phyloP scores from a whole-genome alignment of 2,888 invertebrate species.

The Heliconius charithonia region DNA sequence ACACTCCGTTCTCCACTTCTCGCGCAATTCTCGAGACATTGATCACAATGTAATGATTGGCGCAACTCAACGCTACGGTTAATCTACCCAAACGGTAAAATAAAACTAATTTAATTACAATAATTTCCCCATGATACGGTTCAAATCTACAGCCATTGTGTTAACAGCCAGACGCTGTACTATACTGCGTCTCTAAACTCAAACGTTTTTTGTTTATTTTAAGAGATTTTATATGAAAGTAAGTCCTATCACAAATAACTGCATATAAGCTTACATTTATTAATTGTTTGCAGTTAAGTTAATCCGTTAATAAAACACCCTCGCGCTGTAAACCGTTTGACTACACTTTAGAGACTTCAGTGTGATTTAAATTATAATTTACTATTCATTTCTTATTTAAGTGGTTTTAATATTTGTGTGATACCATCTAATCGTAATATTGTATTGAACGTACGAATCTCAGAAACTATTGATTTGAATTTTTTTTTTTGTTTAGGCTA shows the following conservation, averaged over 20 bases:
- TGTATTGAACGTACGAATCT: too few relatives aligned
- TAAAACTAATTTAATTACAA: not conserved
- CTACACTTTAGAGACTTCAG: not conserved
- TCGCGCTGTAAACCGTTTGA: not conserved
- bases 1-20: not conserved
- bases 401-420: too few relatives aligned
- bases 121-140: not conserved
- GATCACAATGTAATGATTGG: too few relatives aligned
- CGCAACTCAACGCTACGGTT: not conserved
- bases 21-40: not conserved
- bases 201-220: not conserved
- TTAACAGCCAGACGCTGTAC: not conserved
- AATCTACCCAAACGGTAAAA: not conserved
- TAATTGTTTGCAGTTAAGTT: conserved; percentile 18
- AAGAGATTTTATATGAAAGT: not conserved
- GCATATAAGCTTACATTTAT: not conserved
- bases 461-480: too few relatives aligned
- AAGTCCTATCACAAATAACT: not conserved
- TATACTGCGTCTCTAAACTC: not conserved
- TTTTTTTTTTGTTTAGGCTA: too few relatives aligned
- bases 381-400: not conserved
- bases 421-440: too few relatives aligned
- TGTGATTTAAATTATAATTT: conserved; percentile 1
- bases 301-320: conserved; percentile 13
- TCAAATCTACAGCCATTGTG: too few relatives aligned